These are phyloP conservation scores for Holacanthella duospinosa DNA, from an alignment of 2,888 invertebrate genomes.

Conservation along the genomic window DNA sequence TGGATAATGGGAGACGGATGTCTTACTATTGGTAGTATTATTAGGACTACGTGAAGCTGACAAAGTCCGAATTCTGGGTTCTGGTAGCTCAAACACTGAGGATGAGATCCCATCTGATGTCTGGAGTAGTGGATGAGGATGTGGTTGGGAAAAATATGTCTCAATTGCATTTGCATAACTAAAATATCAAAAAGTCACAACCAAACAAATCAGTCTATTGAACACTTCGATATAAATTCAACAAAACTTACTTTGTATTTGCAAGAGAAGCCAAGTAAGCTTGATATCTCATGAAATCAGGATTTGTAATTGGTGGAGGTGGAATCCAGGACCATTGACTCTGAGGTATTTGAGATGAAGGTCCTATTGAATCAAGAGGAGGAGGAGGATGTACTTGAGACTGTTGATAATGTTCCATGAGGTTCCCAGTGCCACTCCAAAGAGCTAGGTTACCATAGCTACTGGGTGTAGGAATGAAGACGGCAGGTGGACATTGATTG, in stretches of 20 bases:
- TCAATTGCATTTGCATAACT: background rate
- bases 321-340: background rate
- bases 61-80: too few relatives aligned
- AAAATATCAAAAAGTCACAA: background rate
- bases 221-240: background rate
- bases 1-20: too few relatives aligned
- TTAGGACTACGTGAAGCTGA: too few relatives aligned
- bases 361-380: background rate
- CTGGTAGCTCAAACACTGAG: too few relatives aligned
- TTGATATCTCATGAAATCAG: background rate
- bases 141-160: background rate
- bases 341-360: background rate
- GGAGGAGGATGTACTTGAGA: background rate
- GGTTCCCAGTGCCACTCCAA: background rate
- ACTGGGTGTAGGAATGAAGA: background rate
- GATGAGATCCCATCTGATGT: too few relatives aligned
- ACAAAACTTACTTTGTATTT: background rate
- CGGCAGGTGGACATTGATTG: background rate
- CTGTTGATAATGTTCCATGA: background rate
- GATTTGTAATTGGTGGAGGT: background rate
- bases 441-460: background rate
- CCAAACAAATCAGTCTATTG: background rate
- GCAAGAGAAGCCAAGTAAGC: background rate
- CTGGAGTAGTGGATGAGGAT: conserved; percentile 6
- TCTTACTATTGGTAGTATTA: too few relatives aligned